These are phyloP conservation scores for Eupelmus urozonus DNA, from an alignment of 2,888 invertebrate species.

Conservation along the genomic window DNA sequence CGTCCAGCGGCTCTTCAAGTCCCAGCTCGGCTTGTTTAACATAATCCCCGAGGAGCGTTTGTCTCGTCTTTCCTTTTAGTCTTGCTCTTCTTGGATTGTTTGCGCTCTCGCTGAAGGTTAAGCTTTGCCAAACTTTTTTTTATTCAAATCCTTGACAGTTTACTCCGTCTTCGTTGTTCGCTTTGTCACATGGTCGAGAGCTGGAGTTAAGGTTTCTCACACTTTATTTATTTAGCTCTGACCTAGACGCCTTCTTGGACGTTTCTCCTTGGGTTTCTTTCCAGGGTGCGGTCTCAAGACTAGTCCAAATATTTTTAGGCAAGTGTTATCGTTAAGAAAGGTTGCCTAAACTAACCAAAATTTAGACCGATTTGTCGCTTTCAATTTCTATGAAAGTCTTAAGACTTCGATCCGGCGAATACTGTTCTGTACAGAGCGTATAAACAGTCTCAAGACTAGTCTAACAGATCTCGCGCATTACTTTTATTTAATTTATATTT, in stretches of 20 bases:
- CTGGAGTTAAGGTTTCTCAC: too few relatives aligned
- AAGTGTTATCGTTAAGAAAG: too few relatives aligned
- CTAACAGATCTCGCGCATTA: conserved; percentile 13
- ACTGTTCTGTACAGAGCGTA: too few relatives aligned
- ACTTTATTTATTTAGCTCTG: too few relatives aligned
- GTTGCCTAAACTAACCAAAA: too few relatives aligned
- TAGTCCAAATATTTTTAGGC: neutral
- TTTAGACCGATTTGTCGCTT: neutral
- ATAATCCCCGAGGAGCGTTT: conserved; percentile 14
- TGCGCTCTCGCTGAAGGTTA: too few relatives aligned
- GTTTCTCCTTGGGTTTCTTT: too few relatives aligned
- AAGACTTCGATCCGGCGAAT: too few relatives aligned
- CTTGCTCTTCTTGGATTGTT: neutral
- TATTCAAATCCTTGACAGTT: neutral
- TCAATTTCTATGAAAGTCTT: neutral
- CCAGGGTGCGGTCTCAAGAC: neutral
- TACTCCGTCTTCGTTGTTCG: too few relatives aligned
- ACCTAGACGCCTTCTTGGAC: too few relatives aligned
- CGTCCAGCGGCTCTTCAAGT: conserved; percentile 66
- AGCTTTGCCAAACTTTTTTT: neutral
- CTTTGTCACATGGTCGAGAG: too few relatives aligned
- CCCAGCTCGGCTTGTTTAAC: conserved; percentile 61
- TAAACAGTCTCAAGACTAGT: conserved; percentile 17
- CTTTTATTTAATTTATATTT: conserved; percentile 4
- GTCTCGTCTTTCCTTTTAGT: neutral